phyloP scores from a whole-genome alignment of 2,113 vertebrate genomes.

The Alectura lathami region DNA sequence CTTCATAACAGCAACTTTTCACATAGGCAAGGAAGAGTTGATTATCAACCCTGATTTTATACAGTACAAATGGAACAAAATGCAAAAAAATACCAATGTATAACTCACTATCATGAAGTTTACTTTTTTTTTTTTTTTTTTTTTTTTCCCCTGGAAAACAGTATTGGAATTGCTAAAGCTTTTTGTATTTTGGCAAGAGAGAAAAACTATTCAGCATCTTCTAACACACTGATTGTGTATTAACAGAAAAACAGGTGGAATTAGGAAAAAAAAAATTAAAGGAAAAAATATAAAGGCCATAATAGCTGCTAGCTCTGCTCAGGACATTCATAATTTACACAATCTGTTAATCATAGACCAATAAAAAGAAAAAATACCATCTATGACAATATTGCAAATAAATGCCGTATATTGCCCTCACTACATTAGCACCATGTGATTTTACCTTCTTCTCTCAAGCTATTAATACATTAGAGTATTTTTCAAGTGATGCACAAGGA shows the following conservation, averaged over 20 bases:
- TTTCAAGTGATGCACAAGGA: background rate
- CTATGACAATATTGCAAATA: background rate
- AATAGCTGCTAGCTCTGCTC: background rate
- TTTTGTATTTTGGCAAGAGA: background rate
- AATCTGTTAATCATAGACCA: too few species aligned
- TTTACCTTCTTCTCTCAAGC: background rate
- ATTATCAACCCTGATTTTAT: background rate
- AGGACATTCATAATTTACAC: background rate
- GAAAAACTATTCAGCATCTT: background rate
- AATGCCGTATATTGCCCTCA: background rate
- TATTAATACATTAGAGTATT: background rate
- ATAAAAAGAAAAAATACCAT: background rate
- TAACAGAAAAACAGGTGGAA: background rate
- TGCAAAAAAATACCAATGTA: background rate
- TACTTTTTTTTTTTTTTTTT: background rate
- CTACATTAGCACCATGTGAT: background rate
- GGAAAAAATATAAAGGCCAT: background rate
- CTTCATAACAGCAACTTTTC: background rate
- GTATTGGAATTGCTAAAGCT: background rate
- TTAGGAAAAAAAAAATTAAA: background rate
- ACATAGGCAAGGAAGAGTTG: background rate
- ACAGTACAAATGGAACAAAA: background rate
- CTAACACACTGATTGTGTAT: background rate
- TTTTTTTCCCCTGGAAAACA: background rate
- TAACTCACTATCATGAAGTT: background rate